A percentile compares a stretch with the other conserved stretches of the same genome.
Evolutionary conservation across 2,113 vertebrate genomes (phyloP).

Genomic region (Pristiophorus japonicus): DNA sequence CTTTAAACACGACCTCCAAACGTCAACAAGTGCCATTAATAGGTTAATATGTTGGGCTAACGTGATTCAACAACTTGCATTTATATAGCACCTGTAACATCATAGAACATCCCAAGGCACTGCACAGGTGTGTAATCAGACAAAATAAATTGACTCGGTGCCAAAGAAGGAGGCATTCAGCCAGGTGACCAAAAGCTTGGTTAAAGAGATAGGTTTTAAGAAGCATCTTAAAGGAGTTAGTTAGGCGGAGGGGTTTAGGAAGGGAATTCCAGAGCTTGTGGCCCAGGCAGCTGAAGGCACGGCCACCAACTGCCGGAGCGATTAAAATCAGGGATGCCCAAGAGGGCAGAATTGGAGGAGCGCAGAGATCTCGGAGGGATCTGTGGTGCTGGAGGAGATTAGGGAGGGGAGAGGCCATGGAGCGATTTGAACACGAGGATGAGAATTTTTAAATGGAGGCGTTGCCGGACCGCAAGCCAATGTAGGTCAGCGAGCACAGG

Average conservation of each 20-base stretch:
- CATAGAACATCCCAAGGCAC: not conserved
- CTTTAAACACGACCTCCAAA: too few species aligned
- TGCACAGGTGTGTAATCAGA: not conserved
- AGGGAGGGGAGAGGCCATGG: not conserved
- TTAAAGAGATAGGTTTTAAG: not conserved
- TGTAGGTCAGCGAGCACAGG: not conserved
- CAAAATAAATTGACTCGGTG: not conserved
- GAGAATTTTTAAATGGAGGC: not conserved
- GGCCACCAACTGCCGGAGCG: not conserved
- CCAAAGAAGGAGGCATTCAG: not conserved
- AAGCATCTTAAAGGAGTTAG: not conserved
- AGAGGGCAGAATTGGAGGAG: not conserved
- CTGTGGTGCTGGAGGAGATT: too few species aligned
- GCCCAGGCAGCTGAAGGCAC: not conserved
- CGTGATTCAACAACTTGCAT: not conserved
- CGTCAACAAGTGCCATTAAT: not conserved
- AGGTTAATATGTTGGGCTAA: not conserved
- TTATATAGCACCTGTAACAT: not conserved
- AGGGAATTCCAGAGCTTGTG: not conserved
- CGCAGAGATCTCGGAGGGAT: not conserved
- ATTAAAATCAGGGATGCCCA: not conserved
- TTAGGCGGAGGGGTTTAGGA: not conserved
- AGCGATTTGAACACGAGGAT: not conserved
- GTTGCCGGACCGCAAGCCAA: not conserved
- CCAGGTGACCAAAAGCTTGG: not conserved